Evolutionary conservation across 2,888 invertebrate species (phyloP).

Genomic region (Gisinianus flammeolus): DNA sequence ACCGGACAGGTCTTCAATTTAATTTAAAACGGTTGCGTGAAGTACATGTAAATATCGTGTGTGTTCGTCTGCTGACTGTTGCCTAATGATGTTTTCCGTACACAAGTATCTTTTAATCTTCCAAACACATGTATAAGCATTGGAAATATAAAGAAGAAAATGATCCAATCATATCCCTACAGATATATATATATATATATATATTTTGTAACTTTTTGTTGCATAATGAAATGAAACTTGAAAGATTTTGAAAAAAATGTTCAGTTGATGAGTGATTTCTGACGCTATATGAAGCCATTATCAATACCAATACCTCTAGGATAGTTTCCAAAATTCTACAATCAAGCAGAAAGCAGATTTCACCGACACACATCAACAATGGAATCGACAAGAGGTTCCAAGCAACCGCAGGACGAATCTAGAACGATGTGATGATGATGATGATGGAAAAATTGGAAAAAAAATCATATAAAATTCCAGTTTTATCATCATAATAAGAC

Average conservation of each 20-base stretch:
- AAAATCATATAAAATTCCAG: constrained; percentile 35
- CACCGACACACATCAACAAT: constrained; percentile 12
- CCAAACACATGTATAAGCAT: too few species aligned
- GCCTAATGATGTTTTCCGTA: neutral
- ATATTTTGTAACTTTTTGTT: too few species aligned
- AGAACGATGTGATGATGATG: constrained; percentile 19
- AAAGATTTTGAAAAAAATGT: neutral
- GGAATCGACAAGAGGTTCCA: neutral
- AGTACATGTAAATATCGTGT: constrained; percentile 30
- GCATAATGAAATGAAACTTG: too few species aligned
- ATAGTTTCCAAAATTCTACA: constrained; percentile 11
- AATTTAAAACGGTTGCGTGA: constrained; percentile 25
- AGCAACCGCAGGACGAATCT: constrained; percentile 25
- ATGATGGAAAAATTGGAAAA: constrained; percentile 34
- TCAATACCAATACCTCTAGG: constrained; percentile 1
- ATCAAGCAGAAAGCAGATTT: constrained; percentile 23
- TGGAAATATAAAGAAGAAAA: too few species aligned
- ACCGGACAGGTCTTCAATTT: constrained; percentile 25
- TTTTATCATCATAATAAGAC: constrained; percentile 33
- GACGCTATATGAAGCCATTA: constrained; percentile 27
- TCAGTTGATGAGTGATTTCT: constrained; percentile 8
- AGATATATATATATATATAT: too few species aligned
- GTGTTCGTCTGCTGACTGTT: neutral
- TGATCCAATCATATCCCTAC: too few species aligned
- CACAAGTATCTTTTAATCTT: too few species aligned